phyloP scores from a whole-genome alignment of 1,140 invertebrate genomes.

The Orchesella cincta region DNA sequence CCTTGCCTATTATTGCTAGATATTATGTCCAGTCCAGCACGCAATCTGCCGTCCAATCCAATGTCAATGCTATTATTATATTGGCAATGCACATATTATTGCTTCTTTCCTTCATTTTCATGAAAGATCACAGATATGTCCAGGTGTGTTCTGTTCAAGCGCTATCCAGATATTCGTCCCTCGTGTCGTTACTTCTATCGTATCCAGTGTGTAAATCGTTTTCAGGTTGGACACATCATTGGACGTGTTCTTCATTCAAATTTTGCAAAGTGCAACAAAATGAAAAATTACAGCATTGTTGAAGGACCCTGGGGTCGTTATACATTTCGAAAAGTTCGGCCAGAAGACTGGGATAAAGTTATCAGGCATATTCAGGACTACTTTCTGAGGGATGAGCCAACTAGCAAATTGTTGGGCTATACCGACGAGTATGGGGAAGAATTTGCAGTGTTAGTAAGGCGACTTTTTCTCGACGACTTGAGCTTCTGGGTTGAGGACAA shows the following conservation, averaged over 20 bases:
- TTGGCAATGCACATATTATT: too few relatives aligned
- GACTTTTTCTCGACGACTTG: slow-evolving; percentile 28
- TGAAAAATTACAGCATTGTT: not conserved
- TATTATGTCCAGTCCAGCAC: too few relatives aligned
- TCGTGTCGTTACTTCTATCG: too few relatives aligned
- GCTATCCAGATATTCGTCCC: too few relatives aligned
- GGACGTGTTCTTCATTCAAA: not conserved
- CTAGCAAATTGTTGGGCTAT: slow-evolving; percentile 33
- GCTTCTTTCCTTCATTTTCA: too few relatives aligned
- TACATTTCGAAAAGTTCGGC: slow-evolving; percentile 22
- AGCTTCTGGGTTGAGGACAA: slow-evolving; percentile 39
- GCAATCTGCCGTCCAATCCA: too few relatives aligned
- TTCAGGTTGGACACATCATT: too few relatives aligned
- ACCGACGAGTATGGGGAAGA: slow-evolving; percentile 37
- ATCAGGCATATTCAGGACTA: slow-evolving; percentile 31
- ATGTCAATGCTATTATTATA: too few relatives aligned
- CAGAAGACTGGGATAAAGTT: slow-evolving; percentile 37
- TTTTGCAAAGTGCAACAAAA: not conserved
- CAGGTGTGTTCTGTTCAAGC: too few relatives aligned
- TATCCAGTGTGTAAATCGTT: too few relatives aligned
- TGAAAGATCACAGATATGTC: too few relatives aligned
- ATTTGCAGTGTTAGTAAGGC: not conserved
- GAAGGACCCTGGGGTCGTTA: not conserved
- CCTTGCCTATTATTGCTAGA: too few relatives aligned
- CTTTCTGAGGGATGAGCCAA: slow-evolving; percentile 38